Evolutionary conservation across 2,113 vertebrate species (phyloP).

Genomic region (Suricata suricatta): DNA sequence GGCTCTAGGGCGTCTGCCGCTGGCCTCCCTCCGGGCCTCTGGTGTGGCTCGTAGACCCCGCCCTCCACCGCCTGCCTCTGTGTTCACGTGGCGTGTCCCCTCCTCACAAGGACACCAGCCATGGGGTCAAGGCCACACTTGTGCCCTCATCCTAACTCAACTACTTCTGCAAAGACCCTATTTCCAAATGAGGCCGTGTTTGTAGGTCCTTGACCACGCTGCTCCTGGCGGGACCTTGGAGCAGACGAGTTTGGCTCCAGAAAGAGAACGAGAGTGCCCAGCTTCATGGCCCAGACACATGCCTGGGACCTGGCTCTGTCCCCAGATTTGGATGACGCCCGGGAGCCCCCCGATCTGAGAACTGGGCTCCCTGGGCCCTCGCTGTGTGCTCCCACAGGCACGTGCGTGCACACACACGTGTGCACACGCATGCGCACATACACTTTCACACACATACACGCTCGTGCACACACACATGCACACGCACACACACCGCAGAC

Average conservation of each 20-base stretch:
- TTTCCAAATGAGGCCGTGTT: neutral
- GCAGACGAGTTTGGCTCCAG: neutral
- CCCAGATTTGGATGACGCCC: neutral
- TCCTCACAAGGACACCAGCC: neutral
- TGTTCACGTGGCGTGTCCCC: neutral
- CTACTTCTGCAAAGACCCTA: neutral
- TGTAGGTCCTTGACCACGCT: neutral
- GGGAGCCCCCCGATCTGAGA: neutral
- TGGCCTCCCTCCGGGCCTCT: neutral
- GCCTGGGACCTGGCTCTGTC: neutral
- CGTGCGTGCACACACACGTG: too few relatives aligned
- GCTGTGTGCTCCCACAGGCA: rapidly evolving
- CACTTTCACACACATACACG: too few relatives aligned
- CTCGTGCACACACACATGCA: too few relatives aligned
- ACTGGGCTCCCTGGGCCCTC: neutral
- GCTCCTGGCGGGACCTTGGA: neutral
- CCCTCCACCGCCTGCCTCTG: neutral
- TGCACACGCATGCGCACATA: too few relatives aligned
- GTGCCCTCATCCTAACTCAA: neutral
- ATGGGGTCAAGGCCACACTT: neutral
- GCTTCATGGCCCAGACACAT: neutral
- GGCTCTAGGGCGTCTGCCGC: neutral
- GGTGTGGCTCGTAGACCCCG: rapidly evolving
- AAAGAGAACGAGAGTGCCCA: neutral
- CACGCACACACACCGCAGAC: rapidly evolving